Base-by-base conservation (phyloP, 2,797 vertebrate genomes). In the Anas flavirostris region DNA sequence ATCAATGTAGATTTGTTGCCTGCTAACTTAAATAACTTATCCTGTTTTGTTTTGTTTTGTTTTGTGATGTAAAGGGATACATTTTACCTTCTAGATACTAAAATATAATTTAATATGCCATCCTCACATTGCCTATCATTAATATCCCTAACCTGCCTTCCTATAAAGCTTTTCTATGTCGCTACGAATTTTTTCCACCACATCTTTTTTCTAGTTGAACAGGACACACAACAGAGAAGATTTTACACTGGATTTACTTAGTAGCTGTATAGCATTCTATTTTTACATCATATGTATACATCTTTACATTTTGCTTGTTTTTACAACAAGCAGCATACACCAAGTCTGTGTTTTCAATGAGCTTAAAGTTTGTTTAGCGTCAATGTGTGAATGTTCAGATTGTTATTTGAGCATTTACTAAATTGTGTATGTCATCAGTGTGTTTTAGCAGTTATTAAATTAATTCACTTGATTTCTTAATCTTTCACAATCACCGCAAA, bases 401-500 rank as follows among this genome's bases (percentile, higher is more conserved):
- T 78, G 73, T 68, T 81, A 41, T 77, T 62, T 77, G 55, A 74
- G 75, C 23, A 59, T 82, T 88, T 86, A 74, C 64, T 70, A 76
- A 63, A 79, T 39, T n/a, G 23, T 35, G 2, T 58, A 60, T 75
- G 35, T 59, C 18, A 73, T 52, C 52, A 33, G 22, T 53, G 21
- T 29, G 56, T 73, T 94, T 93, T 85, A 88, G 70, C 28, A 52
- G 66, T 74, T 75, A 82, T 64, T 91, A 52, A 92, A 77, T 6
- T 88, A 75, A 66, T 80, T 82, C 31, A 83, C 35, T 75, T 56
- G 23, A 46, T 86, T 89, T 58, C 59, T 80, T 81, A 62, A 89
- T 79, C 33, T 79, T 94, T 81, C 41, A 29, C 25, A 25, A 83
- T 93, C 43, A 26, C 73, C 91, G 78, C 59, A 90, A 92, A 86